Evolutionary conservation across 2,888 invertebrate species (phyloP), one percentile per base, ranked within the genome.

Genomic region (Drosophila aldrichi): DNA sequence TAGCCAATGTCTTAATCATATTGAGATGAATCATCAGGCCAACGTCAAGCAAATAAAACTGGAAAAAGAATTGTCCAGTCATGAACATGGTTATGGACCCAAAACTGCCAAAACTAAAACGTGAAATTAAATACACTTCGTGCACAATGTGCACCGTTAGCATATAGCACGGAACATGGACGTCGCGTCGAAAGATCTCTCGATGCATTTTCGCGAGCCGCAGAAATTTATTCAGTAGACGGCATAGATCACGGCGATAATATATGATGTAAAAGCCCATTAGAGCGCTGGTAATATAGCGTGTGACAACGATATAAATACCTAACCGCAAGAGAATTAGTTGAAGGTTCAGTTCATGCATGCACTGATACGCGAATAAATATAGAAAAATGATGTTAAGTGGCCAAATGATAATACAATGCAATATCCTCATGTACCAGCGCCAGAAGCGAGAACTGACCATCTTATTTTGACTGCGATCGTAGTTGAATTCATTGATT

Each of bases 21-120:
- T 8, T 43, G 1, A 43, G 10, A 3, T 61, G 22, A n/a, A 59
- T n/a, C 41, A 59, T 10, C 18, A 61, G 41, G 22, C 60, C 22
- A 10, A 60, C 4, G 12, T 61, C 60, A 9, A 61, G 20, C 6
- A 43, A 7, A 59, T 25, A 48, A 48, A 29, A 48, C n/a, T 48
- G 46, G 6, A 61, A 10, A 9, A 41, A 0, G 25, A 43, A 14
- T 41, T 34, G n/a, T 1, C 4, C n/a, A 58, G 14, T 20, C 1
- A 41, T 0, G 9, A 60, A 9, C 3, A 1, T 2, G 5, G 25
- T 3, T 7, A 5, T 0, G 4, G 1, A 2, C 2, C 0, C 14
- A 18, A 7, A 1, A 4, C 1, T 2, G 4, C 0, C 0, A 14
- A 59, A 8, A 7, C 32, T 43, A 2, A 59, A 43, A 14, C 9